Percentiles rank a stretch among this genome's conserved stretches.
Evolutionary conservation across 2,797 vertebrate genomes (phyloP).

Genomic region (Spheniscus humboldti): DNA sequence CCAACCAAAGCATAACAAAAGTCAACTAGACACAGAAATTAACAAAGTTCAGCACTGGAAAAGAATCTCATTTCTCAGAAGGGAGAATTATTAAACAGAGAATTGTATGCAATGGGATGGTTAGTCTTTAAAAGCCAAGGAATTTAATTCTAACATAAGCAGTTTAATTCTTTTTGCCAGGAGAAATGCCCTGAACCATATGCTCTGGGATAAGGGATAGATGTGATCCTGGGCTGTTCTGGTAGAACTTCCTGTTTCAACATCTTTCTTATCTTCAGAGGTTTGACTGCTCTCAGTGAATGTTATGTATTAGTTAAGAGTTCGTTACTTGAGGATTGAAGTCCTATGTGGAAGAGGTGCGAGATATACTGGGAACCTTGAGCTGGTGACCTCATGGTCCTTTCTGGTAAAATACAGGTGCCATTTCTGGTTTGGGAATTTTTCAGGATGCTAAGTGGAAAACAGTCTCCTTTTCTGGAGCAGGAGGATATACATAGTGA

Average conservation of each 20-base stretch:
- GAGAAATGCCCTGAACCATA: neutral
- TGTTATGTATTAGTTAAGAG: neutral
- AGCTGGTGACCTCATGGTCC: neutral
- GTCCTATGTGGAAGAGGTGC: fast-evolving
- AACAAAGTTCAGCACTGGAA: neutral
- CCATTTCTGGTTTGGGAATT: neutral
- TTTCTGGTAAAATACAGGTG: neutral
- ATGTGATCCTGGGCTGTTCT: neutral
- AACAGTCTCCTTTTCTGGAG: neutral
- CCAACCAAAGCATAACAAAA: neutral
- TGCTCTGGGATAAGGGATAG: neutral
- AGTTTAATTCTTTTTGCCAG: neutral
- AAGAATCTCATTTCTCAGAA: neutral
- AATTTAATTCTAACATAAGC: neutral
- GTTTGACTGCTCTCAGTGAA: neutral
- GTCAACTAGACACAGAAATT: neutral
- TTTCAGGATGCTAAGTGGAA: neutral
- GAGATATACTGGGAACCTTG: neutral
- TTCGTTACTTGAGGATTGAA: neutral
- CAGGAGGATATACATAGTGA: too few relatives aligned
- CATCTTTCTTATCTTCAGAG: neutral
- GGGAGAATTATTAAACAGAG: neutral
- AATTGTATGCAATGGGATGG: neutral
- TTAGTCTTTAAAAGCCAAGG: neutral
- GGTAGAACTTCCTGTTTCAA: fast-evolving